These are phyloP conservation scores for Dendrolimus pini DNA, from an alignment of 2,888 invertebrate genomes.

Conservation along the genomic window DNA sequence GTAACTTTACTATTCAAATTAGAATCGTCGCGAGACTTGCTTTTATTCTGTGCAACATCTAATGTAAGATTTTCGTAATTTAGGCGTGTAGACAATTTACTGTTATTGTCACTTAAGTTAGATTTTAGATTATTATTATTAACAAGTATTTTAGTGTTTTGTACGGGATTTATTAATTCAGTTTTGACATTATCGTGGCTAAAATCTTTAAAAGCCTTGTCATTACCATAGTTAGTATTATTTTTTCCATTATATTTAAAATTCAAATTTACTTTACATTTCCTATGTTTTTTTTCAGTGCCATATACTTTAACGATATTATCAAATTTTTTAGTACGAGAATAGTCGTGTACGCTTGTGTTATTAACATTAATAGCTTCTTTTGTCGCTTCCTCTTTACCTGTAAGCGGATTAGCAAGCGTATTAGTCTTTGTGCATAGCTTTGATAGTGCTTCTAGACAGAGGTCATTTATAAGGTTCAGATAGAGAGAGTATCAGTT, in stretches of 20 bases:
- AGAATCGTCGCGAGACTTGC: too few relatives aligned
- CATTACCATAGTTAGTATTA: not conserved
- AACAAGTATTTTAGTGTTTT: too few relatives aligned
- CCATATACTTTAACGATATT: constrained; percentile 34
- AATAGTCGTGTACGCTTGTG: constrained; percentile 42
- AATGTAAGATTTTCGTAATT: not conserved
- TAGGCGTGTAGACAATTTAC: not conserved
- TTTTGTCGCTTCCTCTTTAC: constrained; percentile 15
- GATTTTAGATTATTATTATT: not conserved
- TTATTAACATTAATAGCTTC: constrained; percentile 37
- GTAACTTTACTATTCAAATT: not conserved
- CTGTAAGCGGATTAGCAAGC: constrained; percentile 9
- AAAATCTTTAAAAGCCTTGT: not conserved
- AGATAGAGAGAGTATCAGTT: too few relatives aligned
- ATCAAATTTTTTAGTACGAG: constrained; percentile 47
- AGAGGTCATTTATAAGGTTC: not conserved
- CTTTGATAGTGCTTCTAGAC: constrained; percentile 43
- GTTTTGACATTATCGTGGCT: not conserved
- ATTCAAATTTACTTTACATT: constrained; percentile 53
- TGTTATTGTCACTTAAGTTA: not conserved
- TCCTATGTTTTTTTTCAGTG: constrained; percentile 26
- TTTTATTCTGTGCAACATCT: not conserved
- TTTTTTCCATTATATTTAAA: constrained; percentile 20
- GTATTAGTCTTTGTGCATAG: constrained; percentile 18
- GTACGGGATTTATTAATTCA: not conserved